phyloP scores from a whole-genome alignment of 2,797 vertebrate genomes.

The Orientallactaga sibirica region DNA sequence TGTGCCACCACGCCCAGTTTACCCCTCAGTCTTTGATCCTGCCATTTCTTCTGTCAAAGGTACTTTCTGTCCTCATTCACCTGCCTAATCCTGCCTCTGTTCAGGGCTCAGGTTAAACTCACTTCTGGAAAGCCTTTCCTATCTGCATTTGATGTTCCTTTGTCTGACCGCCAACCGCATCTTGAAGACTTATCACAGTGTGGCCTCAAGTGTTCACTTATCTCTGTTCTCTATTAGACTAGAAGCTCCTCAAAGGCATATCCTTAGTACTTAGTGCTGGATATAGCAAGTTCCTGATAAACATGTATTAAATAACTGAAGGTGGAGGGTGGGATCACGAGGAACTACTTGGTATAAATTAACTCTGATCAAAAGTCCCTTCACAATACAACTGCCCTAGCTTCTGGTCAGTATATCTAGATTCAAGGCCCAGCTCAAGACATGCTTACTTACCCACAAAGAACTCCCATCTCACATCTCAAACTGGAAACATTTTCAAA shows the following conservation, averaged over 20 bases:
- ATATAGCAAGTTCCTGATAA: constrained; percentile 10
- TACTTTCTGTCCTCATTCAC: background rate
- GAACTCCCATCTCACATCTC: background rate
- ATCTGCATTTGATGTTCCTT: background rate
- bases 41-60: background rate
- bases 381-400: background rate
- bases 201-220: background rate
- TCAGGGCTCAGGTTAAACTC: background rate
- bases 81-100: background rate
- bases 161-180: background rate
- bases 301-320: constrained; percentile 44
- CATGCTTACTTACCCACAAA: background rate
- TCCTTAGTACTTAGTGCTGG: constrained; percentile 24
- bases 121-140: background rate
- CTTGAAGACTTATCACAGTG: background rate
- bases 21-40: background rate
- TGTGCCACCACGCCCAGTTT: background rate
- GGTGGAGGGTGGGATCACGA: background rate
- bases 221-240: background rate
- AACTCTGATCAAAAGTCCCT: background rate
- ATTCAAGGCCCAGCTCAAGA: background rate
- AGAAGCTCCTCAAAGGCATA: constrained; percentile 3
- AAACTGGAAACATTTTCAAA: constrained; percentile 32
- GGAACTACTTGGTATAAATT: constrained; percentile 13
- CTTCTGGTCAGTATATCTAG: background rate